Percentiles rank a stretch among this genome's conserved stretches.
Evolutionary conservation across 1,140 invertebrate genomes (phyloP).

Genomic region (Bactericera cockerelli): DNA sequence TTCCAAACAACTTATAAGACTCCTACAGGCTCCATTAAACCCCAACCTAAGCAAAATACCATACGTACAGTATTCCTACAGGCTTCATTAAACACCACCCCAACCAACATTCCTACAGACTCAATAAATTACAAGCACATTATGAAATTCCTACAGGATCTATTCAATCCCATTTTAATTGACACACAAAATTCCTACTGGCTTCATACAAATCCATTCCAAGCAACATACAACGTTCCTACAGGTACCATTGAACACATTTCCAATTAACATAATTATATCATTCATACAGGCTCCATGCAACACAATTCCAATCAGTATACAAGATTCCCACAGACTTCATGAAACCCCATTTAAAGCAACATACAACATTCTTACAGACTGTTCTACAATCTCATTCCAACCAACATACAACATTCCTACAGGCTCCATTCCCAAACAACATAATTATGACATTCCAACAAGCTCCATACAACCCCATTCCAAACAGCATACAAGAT

Average conservation of each 20-base stretch:
- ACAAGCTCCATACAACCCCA: not conserved
- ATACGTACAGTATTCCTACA: not conserved
- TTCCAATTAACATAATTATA: not conserved
- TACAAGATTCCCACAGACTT: not conserved
- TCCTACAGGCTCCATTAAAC: not conserved
- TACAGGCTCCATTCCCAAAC: not conserved
- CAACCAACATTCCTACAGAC: not conserved
- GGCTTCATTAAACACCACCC: not conserved
- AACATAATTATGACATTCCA: too few relatives aligned
- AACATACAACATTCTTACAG: not conserved
- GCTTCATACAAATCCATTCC: too few relatives aligned
- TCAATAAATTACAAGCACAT: not conserved
- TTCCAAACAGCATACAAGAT: not conserved
- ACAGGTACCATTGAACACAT: not conserved
- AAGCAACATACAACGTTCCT: not conserved
- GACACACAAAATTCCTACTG: not conserved
- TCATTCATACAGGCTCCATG: not conserved
- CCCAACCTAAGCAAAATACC: not conserved
- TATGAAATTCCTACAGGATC: not conserved
- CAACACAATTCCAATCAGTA: not conserved
- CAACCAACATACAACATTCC: too few relatives aligned
- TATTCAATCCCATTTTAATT: not conserved
- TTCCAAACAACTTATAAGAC: not conserved
- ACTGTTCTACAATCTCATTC: too few relatives aligned
- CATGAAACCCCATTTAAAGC: not conserved